A percentile compares a stretch with the other conserved stretches of the same genome.
These are phyloP conservation scores for Spea multiplicata DNA, from an alignment of 2,113 vertebrate genomes.

Conservation along the genomic window DNA sequence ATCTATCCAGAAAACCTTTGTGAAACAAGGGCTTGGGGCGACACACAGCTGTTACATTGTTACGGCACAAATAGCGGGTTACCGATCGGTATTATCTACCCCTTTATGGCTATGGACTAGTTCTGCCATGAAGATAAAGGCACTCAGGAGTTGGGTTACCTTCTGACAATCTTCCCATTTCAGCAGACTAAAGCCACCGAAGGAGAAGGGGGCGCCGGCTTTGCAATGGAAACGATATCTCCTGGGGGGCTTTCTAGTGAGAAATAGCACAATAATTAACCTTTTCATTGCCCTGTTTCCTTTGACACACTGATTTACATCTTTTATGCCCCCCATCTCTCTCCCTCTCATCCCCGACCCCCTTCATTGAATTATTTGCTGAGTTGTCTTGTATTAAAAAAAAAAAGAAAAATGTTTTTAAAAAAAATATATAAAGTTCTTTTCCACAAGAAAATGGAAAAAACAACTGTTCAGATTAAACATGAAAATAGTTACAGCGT, in stretches of 20 bases:
- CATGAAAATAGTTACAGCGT: constrained; percentile 24
- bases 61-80: constrained; percentile 21
- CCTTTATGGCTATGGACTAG: background rate
- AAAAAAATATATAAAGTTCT: constrained; percentile 1
- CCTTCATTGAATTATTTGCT: constrained; percentile 36
- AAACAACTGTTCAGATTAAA: constrained; percentile 41
- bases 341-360: background rate
- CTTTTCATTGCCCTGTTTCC: background rate
- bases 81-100: constrained; percentile 5
- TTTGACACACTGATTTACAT: background rate
- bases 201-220: background rate
- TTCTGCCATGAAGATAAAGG: constrained; percentile 29
- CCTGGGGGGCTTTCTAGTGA: background rate
- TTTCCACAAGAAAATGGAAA: background rate
- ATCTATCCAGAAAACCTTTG: constrained; percentile 30
- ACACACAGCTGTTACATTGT: constrained; percentile 21
- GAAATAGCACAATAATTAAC: constrained; percentile 30
- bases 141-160: constrained; percentile 40
- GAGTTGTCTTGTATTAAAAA: constrained; percentile 46
- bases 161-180: constrained; percentile 22
- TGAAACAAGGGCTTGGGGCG: constrained; percentile 34
- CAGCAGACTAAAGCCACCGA: constrained; percentile 9
- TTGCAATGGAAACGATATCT: background rate
- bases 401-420: constrained; percentile 24
- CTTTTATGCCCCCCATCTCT: background rate